Percentiles rank a stretch among this genome's conserved stretches.
phyloP scores from a whole-genome alignment of 1,140 invertebrate genomes.

The Drosophila hydei region DNA sequence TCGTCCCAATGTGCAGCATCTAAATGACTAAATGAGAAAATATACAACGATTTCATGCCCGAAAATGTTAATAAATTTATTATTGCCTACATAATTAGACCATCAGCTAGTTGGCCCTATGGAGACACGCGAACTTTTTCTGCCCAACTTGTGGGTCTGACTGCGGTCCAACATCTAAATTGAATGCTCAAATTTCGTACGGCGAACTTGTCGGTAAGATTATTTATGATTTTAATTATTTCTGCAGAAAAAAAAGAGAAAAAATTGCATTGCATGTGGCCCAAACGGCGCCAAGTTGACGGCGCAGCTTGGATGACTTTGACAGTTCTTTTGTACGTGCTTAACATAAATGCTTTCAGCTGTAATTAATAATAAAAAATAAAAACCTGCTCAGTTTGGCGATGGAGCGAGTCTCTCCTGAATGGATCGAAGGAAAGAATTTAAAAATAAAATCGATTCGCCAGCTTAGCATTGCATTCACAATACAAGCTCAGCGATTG shows the following conservation, averaged over 20 bases:
- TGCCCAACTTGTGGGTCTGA: conserved; percentile 11
- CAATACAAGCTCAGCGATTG: conserved; percentile 1
- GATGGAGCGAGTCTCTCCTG: conserved; percentile 5
- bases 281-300: conserved; percentile 64
- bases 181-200: conserved; percentile 39
- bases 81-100: conserved; percentile 32
- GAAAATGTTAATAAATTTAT: conserved; percentile 73
- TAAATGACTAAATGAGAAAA: conserved; percentile 26
- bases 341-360: conserved; percentile 50
- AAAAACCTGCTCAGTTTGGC: conserved; percentile 26
- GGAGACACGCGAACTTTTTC: conserved; percentile 55
- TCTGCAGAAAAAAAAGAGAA: conserved; percentile 38
- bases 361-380: conserved; percentile 49
- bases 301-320: conserved; percentile 56
- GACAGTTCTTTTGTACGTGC: conserved; percentile 64
- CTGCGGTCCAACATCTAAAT: conserved; percentile 27
- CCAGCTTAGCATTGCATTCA: background rate
- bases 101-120: conserved; percentile 38
- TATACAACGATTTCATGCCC: conserved; percentile 57
- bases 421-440: conserved; percentile 12
- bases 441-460: conserved; percentile 19
- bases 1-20: conserved; percentile 27
- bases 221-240: conserved; percentile 71
- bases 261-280: conserved; percentile 61
- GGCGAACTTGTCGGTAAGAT: conserved; percentile 51